Evolutionary conservation across 1,140 invertebrate genomes (phyloP), one percentile per base, ranked within the genome.

Genomic region (Ladona fulva): DNA sequence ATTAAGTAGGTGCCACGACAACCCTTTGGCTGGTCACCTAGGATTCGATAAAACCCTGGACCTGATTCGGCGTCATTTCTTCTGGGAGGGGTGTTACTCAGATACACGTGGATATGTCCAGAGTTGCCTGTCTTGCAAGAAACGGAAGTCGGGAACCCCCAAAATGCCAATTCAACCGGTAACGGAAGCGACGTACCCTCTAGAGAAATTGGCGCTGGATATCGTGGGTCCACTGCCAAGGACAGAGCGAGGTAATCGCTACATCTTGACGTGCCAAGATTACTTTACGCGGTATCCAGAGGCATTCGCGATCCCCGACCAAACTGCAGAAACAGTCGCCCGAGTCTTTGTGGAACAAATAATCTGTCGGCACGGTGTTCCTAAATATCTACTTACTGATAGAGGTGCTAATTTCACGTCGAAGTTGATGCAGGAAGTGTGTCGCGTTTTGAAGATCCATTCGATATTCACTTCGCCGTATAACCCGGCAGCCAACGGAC

Each of bases 231-330:
- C n/a, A 10, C 44, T 52, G 44, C 10, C 10, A 52, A 11, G 44
- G 10, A 11, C 44, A 10, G 10, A 19, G 19, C 44, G 44, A 52
- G 44, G 44, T 11, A 52, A 52, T 19, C 44, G 44, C 19, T 52
- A 19, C 44, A 52, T 52, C 19, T 52, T 52, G 44, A 52, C 44
- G 10, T 52, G 44, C 44, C 44, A 52, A 52, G 44, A 52, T 19
- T 19, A 52, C 10, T 87, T 87, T 78, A 86, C 82, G 7, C 86
- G 84, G 78, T 86, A 82, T 82, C 78, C 82, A 1, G 84, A 85
- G 79, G 81, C 80, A 25, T 82, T 82, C 76, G 77, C 83, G 0
- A 80, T n/a, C n/a, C n/a, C n/a, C n/a, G n/a, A n/a, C n/a, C n/a
- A n/a, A n/a, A n/a, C n/a, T n/a, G n/a, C n/a, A 0, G 74, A 77